Conservation (phyloP, 2,113 vertebrate species). For the Xiphophorus maculatus region DNA sequence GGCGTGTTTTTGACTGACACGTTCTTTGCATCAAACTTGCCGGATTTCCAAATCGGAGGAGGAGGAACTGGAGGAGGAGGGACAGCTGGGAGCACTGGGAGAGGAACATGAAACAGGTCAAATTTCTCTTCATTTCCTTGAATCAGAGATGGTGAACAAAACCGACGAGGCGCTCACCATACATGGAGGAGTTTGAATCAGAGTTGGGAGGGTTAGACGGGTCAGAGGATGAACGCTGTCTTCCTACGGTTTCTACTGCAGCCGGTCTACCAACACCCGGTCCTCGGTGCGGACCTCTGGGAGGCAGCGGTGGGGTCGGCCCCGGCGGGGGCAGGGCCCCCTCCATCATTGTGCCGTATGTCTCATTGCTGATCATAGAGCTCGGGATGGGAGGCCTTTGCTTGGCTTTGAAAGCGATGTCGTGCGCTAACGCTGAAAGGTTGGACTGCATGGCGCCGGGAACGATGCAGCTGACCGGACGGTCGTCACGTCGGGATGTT, state of each 20-base stretch:
- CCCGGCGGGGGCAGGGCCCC: constrained; percentile 79
- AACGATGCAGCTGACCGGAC: constrained; percentile 92
- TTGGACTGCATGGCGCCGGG: constrained; percentile 81
- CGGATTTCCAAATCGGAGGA: constrained; percentile 56
- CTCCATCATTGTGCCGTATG: constrained; percentile 89
- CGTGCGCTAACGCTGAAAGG: constrained; percentile 83
- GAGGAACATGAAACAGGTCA: neutral
- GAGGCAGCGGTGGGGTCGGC: constrained; percentile 84
- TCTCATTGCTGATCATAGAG: constrained; percentile 89
- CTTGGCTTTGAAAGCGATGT: constrained; percentile 82
- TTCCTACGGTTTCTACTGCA: constrained; percentile 83
- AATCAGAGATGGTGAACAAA: neutral
- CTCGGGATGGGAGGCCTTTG: constrained; percentile 85
- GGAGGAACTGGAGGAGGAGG: constrained; percentile 41
- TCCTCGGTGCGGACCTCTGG: constrained; percentile 84
- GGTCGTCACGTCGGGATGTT: constrained; percentile 85
- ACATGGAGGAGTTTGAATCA: constrained; percentile 64
- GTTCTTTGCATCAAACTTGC: constrained; percentile 35
- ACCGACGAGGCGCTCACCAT: constrained; percentile 60
- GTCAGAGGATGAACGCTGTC: constrained; percentile 95
- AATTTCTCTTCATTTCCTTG: neutral
- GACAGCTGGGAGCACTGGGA: constrained; percentile 66
- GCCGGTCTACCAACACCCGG: constrained; percentile 38
- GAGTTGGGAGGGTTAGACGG: constrained; percentile 86
- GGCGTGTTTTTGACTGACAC: constrained; percentile 38